Evolutionary conservation across 2,113 vertebrate genomes (phyloP), one percentile per base, ranked within the genome.

Genomic region (Kryptolebias marmoratus): DNA sequence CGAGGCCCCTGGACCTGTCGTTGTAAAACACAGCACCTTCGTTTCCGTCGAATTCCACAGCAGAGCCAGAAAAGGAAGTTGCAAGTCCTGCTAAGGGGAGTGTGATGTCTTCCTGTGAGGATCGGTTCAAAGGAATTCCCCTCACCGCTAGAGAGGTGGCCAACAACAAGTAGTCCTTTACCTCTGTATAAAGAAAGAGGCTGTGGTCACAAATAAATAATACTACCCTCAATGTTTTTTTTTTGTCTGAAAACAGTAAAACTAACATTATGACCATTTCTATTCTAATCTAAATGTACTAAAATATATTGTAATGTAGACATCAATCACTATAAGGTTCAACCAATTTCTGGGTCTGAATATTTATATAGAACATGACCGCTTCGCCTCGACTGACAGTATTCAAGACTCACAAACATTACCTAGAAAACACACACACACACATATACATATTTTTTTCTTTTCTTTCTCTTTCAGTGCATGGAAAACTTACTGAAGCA

Each of bases 61-160:
- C 90, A 6, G 89, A 90, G 62, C 88, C 88, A 56, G 73, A 77
- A 59, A 91, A 87, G n/a, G 85, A 75, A 0, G 64, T 6, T 16
- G 56, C 79, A 0, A 89, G 85, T 0, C 91, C 91, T 1, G 79
- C 69, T 52, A 93, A 83, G 13, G 92, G 92, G 27, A 93, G 79
- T 13, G 62, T 92, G 63, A 93, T 11, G 48, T 93, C 92, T 68
- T 93, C 92, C 77, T 93, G 92, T 5, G 68, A 64, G 63, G 92
- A 92, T 1, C 87, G 0, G 47, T 89, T 87, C 44, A 92, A 74
- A 31, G 90, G 92, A 74, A 93, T 90, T 57, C 89, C 91, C n/a
- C 93, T 81, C 53, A 93, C 83, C 0, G 73, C 89, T 22, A 83
- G 31, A 45, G 74, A 68, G 22, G 88, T 82, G 16, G 87, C 91